Percentiles rank a stretch among this genome's conserved stretches.
These are phyloP conservation scores for Mionectes macconnelli DNA, from an alignment of 2,113 vertebrate species.

Conservation along the genomic window DNA sequence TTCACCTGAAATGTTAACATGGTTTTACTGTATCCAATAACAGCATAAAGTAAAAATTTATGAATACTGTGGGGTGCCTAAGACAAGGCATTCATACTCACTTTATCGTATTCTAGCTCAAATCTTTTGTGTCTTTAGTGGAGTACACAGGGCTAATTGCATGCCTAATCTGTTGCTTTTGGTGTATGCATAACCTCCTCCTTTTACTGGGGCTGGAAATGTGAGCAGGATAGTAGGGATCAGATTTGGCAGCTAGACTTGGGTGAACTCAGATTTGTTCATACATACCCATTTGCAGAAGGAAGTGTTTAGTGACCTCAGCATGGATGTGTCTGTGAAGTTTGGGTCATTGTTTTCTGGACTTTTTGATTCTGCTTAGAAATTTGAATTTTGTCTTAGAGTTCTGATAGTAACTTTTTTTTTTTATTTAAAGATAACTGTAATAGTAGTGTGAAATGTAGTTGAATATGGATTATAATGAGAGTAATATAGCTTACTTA, in stretches of 20 bases:
- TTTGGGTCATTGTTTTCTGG: not conserved
- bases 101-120: not conserved
- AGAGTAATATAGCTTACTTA: not conserved
- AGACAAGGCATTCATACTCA: not conserved
- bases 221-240: not conserved
- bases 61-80: not conserved
- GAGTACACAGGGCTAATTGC: not conserved
- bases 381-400: not conserved
- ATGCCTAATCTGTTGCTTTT: not conserved
- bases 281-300: not conserved
- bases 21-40: conserved; percentile 31
- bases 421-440: not conserved
- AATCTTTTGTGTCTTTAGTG: not conserved
- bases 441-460: not conserved
- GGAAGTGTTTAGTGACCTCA: not conserved
- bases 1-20: not conserved
- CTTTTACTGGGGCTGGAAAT: not conserved
- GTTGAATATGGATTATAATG: not conserved
- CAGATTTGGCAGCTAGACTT: not conserved
- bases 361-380: not conserved
- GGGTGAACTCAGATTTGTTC: not conserved
- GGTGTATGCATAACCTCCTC: not conserved
- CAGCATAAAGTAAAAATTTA: not conserved
- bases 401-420: not conserved
- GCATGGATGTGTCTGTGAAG: accelerated